Evolutionary conservation across 2,113 vertebrate genomes (phyloP), one percentile per base, ranked within the genome.

Genomic region (Sitta europaea): DNA sequence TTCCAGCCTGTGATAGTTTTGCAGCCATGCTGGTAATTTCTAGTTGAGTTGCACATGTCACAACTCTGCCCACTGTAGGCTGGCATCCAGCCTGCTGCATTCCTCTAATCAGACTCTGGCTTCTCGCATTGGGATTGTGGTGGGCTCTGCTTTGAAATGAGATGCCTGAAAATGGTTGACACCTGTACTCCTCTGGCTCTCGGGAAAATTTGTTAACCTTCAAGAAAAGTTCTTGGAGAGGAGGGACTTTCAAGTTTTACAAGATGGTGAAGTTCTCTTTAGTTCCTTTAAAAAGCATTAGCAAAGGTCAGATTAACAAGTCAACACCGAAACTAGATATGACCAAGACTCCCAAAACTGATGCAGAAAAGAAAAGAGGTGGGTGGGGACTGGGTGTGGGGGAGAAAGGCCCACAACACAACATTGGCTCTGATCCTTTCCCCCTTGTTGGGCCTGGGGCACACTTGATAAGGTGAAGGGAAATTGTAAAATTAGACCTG

Each of bases 401-500:
- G 95, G 88, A 94, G 88, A 97, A 97, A 88, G 88, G 91, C 79
- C 94, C 94, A 96, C 89, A 67, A 70, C 92, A 96, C 91, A 93
- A 94, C 94, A 73, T 74, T 42, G 96, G 95, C 95, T 97, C 97
- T 97, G 96, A 97, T 97, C 93, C 90, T 91, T 94, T 96, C 92
- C 79, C 96, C 94, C 72, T 91, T 95, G 96, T 95, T 85, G 96
- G 96, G 96, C 96, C 94, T 40, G 78, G 95, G 97, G 96, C 95
- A 86, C 82, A 92, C 96, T 97, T 97, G 98, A 98, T 98, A 98
- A 98, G 96, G 97, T 98, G 98, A 98, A 98, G 97, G 97, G 97
- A 98, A 98, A 97, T 98, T 95, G 97, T 96, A 97, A 98, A 98
- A 99, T 99, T 99, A 98, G 97, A 98, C 96, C 98, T 98, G 98